Evolutionary conservation across 2,888 invertebrate genomes (phyloP), one percentile per base, ranked within the genome.

Genomic region (Loripinus fragilis): DNA sequence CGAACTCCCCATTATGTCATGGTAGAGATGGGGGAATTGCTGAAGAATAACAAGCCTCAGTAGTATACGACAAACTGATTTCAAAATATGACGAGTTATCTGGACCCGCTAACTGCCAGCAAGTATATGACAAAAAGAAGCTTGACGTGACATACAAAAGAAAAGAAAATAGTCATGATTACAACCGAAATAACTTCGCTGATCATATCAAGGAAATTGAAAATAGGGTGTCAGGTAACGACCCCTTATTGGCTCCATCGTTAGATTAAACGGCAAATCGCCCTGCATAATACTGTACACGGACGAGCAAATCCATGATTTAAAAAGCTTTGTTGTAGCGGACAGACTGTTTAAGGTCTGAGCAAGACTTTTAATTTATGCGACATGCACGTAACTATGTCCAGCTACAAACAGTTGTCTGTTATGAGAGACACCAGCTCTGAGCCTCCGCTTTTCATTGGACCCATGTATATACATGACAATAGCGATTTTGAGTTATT

Each of bases 341-440:
- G 85, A 15, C 69, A 76, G 28, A 52, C 78, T 8, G 42, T 76
- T 28, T 42, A 80, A 10, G 74, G 80, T 20, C 45, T 85, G 7
- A 74, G 81, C 66, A 83, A 85, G 52, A 83, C 81, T 1, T 80
- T 81, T 25, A 69, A 67, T 23, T 73, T 79, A 10, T 82, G 77
- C 42, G 68, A 79, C 23, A 74, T 79, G 74, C 71, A 74, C 20
- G 78, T 76, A 12, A 79, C 79, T 5, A 48, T 72, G 15, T 72
- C 77, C 5, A 76, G 78, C 35, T 78, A 71, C 50, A 78, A 76
- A 25, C 73, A 78, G 17, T 55, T 68, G 3, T 2, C 64, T 1
- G 78, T 78, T 0, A 67, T 23, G 25, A 71, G 33, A 30, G 50
- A 68, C 28, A 66, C 41, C 15, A 71, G 69, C 1, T 41, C n/a